A percentile compares a stretch with the other conserved stretches of the same genome.
Evolutionary conservation across 1,140 invertebrate species (phyloP).

Genomic region (Magallana ariakensis): DNA sequence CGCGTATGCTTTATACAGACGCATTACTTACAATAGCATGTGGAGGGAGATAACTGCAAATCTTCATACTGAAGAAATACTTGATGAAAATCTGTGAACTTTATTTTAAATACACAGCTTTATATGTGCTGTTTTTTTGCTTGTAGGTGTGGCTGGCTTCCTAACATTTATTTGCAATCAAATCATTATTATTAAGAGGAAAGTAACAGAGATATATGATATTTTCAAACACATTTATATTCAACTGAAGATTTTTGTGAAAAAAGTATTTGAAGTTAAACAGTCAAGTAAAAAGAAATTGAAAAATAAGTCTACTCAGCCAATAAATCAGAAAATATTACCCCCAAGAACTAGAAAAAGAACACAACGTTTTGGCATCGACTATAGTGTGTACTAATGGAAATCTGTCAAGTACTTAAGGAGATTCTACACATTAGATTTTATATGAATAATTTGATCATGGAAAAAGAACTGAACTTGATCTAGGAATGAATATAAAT

Average conservation of each 20-base stretch:
- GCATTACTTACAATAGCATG: not conserved
- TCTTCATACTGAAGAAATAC: conserved; percentile 6
- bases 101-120: not conserved
- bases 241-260: not conserved
- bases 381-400: not conserved
- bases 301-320: not conserved
- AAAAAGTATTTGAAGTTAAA: not conserved
- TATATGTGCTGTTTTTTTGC: not conserved
- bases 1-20: not conserved
- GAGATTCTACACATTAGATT: no score
- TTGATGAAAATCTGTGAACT: conserved; percentile 1
- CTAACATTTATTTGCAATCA: not conserved
- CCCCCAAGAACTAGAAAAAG: not conserved
- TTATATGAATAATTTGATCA: no score
- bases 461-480: no score
- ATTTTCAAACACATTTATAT: not conserved
- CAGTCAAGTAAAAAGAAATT: conserved; percentile 9
- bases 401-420: not conserved
- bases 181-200: not conserved
- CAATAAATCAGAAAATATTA: not conserved
- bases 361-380: not conserved
- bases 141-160: not conserved
- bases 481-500: no score
- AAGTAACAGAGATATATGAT: not conserved
- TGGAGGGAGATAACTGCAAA: conserved; percentile 9